phyloP scores from a whole-genome alignment of 2,113 vertebrate genomes.

The Hassar affinis region DNA sequence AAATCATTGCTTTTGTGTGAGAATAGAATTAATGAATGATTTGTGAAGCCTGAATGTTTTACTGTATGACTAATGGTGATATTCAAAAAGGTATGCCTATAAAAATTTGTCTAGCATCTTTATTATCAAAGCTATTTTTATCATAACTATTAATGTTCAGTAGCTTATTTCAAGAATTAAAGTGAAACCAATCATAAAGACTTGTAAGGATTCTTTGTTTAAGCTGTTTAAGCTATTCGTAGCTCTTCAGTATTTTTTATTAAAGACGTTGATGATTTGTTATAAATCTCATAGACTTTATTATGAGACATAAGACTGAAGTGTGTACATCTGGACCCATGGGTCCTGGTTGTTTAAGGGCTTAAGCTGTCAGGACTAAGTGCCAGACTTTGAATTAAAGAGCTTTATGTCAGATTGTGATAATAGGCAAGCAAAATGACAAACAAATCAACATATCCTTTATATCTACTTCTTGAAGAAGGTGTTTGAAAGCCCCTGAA shows the following conservation, averaged over 20 bases:
- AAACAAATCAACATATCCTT: neutral
- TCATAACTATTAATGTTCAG: neutral
- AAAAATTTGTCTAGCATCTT: neutral
- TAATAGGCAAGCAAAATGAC: neutral
- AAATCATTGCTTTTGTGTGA: neutral
- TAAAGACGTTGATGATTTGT: neutral
- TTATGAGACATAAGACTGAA: neutral
- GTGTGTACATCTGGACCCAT: neutral
- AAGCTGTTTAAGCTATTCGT: neutral
- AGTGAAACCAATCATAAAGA: neutral
- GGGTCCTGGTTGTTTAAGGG: neutral
- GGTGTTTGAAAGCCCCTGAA: slow-evolving; percentile 10
- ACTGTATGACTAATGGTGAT: neutral
- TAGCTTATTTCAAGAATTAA: neutral
- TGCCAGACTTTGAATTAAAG: neutral
- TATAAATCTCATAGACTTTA: neutral
- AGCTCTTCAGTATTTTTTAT: neutral
- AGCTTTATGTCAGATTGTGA: neutral
- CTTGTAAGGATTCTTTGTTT: neutral
- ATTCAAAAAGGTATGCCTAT: neutral
- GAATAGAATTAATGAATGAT: neutral
- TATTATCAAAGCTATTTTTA: neutral
- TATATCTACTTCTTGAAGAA: neutral
- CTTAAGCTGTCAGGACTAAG: slow-evolving; percentile 12
- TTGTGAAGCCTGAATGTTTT: neutral